Evolutionary conservation across 2,888 invertebrate species (phyloP).

Genomic region (Dioctria linearis): DNA sequence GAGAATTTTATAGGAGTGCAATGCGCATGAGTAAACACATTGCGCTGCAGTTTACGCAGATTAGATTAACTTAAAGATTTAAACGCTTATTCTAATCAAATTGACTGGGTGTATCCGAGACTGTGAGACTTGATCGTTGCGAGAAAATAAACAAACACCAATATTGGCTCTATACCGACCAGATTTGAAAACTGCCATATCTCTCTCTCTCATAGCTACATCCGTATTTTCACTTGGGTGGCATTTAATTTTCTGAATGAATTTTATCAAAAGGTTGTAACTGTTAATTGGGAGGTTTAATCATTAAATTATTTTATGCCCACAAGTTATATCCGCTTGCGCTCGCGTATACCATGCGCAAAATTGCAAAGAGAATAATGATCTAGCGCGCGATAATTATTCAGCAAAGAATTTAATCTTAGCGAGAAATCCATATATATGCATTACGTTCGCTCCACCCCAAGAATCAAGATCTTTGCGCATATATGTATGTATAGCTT

Average conservation of each 20-base stretch:
- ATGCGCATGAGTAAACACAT: slow-evolving; percentile 42
- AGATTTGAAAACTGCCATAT: background rate
- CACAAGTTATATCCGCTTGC: background rate
- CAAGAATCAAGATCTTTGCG: no score
- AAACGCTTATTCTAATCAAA: slow-evolving; percentile 25
- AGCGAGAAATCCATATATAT: background rate
- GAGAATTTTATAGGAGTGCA: background rate
- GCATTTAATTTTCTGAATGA: slow-evolving; percentile 14
- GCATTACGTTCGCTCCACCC: background rate
- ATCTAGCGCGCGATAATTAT: slow-evolving; percentile 13
- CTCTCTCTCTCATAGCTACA: background rate
- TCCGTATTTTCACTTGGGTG: slow-evolving; percentile 25
- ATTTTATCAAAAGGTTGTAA: slow-evolving; percentile 29
- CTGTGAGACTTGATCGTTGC: background rate
- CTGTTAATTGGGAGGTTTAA: slow-evolving; percentile 40
- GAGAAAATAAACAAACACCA: no score
- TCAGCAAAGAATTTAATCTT: slow-evolving; percentile 1
- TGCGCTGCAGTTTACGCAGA: slow-evolving; percentile 30
- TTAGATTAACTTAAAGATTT: slow-evolving; percentile 37
- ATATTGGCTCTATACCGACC: no score
- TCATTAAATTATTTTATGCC: slow-evolving; percentile 28
- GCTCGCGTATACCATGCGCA: no score
- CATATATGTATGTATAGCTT: background rate
- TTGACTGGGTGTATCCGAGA: slow-evolving; percentile 37
- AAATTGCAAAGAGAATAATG: no score